Evolutionary conservation across 2,888 invertebrate genomes (phyloP), one percentile per base, ranked within the genome.

Genomic region (Himalopsyche kuldschensis): DNA sequence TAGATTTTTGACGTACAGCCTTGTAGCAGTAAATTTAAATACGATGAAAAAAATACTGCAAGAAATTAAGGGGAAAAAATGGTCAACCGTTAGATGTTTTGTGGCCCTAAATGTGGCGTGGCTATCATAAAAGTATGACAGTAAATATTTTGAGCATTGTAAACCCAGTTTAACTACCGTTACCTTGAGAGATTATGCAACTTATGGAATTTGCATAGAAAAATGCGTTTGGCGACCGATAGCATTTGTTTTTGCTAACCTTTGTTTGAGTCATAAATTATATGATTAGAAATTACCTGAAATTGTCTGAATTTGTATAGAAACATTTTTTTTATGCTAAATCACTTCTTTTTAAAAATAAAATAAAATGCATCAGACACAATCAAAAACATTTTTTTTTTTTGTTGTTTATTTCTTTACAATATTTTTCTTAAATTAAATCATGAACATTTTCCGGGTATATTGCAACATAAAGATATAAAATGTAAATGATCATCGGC

Each of bases 81-180:
- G 30, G 69, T 30, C 69, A 30, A 69, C 69, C 69, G 69, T 69
- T 69, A 69, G 30, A 30, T 69, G 27, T 69, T 69, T 69, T 69
- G 69, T 69, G 69, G 24, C 3, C 30, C 69, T 27, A 69, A 30
- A 11, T 27, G 27, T 30, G 46, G 75, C 55, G 27, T 30, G 46
- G 75, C 55, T 48, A 8, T 32, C 75, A 80, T 80, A 80, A 80
- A 80, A 47, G n/a, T 69, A 63, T 46, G 48, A 80, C 75, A 75
- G 47, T 31, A 69, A 10, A 31, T 8, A 47, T 46, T 46, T 30
- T 75, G 30, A 75, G 47, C 6, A 27, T 41, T 35, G 27, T 69
- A 32, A 41, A 24, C 17, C 10, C 17, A 35, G 27, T 27, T n/a
- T 27, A 69, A 41, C 69, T 69, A 80, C 63, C 32, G 69, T 80